Evolutionary conservation across 2,113 vertebrate species (phyloP), one percentile per base, ranked within the genome.

Genomic region (Bungarus multicinctus): DNA sequence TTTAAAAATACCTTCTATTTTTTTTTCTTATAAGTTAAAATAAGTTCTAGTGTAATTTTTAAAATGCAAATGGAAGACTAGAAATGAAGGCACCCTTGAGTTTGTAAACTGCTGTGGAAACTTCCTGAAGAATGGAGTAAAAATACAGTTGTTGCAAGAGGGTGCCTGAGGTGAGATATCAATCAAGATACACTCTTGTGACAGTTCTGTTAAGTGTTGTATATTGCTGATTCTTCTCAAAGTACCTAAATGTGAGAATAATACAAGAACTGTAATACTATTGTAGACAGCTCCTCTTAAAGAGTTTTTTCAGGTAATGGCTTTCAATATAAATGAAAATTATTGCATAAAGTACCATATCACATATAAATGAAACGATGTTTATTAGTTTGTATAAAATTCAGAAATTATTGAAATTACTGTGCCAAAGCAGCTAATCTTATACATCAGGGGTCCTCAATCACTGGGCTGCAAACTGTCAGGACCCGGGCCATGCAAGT

Each of bases 371-470:
- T 55, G 88, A 92, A 39, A 93, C 94, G 96, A 96, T 96, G 95
- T 95, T 45, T 94, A 94, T 92, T 25, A 95, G 93, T 93, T 97
- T 95, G 94, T 94, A 91, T 95, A 90, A 96, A 95, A 95, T 96
- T 96, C 95, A 95, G 92, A 92, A 85, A 91, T 85, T 92, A 43
- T 87, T 69, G 89, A n/a, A 94, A 95, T 95, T 94, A 95, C 95
- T 95, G 95, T 94, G 93, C 52, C 69, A 81, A 81, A 58, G 91
- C 52, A 90, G 92, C 94, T 96, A 96, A 97, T 96, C 93, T 96
- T 96, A 94, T 94, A 69, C 14, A 69, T 69, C 4, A 57, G 11
- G 60, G 60, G 30, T n/a, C 60, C 27, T 27, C 60, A 30, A 64
- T 11, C 11, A 4, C 60, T 10, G 4, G 60, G 27, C 60, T 1